Percentiles rank a stretch among this genome's conserved stretches.
Conservation (phyloP, 2,113 vertebrate genomes). For the Pluvialis apricaria region DNA sequence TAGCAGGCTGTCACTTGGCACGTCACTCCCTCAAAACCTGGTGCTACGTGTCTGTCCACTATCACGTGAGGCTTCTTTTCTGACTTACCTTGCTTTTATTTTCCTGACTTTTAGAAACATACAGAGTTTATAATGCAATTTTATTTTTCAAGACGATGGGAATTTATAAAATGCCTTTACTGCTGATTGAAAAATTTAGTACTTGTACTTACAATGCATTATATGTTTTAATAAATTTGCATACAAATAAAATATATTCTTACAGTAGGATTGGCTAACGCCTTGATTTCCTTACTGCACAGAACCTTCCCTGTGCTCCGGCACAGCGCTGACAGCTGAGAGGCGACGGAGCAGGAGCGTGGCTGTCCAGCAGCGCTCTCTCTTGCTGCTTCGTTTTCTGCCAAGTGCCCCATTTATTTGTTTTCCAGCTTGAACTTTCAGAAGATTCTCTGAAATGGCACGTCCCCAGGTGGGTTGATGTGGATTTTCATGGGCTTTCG, state of each 20-base stretch:
- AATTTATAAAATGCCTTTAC: not conserved
- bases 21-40: fast-evolving
- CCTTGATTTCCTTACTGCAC: not conserved
- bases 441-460: not conserved
- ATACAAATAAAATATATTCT: not conserved
- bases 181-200: not conserved
- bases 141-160: not conserved
- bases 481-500: too few relatives aligned
- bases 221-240: not conserved
- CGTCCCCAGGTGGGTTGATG: fast-evolving
- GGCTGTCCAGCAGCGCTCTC: too few relatives aligned
- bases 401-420: too few relatives aligned
- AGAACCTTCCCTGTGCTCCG: not conserved
- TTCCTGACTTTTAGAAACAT: not conserved
- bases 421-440: not conserved
- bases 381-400: not conserved
- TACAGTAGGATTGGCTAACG: not conserved
- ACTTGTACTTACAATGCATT: not conserved
- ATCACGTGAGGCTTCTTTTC: not conserved
- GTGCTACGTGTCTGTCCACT: not conserved
- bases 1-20: not conserved
- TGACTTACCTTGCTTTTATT: not conserved
- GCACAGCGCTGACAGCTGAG: not conserved
- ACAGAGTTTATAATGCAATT: not conserved
- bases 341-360: fast-evolving